Base-by-base conservation (phyloP, 2,113 vertebrate species). In the Cyprinodon brontotheroides region DNA sequence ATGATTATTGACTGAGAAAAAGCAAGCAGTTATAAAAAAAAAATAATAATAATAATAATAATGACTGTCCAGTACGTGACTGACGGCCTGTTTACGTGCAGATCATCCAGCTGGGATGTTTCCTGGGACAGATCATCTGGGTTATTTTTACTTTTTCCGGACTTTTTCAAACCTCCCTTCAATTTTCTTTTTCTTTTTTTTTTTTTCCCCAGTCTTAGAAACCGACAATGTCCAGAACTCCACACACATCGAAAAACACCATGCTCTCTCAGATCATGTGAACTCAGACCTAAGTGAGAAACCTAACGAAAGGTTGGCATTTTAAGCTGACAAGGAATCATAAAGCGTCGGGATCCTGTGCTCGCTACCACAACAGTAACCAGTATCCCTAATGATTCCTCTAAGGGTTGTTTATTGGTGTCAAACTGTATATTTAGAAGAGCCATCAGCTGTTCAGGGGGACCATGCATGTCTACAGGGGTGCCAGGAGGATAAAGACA, bases 381-480 rank as follows among this genome's bases (percentile, higher is more conserved):
- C 39, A 47, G 41, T 50, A 60, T 75, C 73, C 50, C 0, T n/a
- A 4, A 75, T 73, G 68, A 78, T 78, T 62, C 59, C 41, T 61
- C 53, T 59, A 3, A 4, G 2, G 41, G 10, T 22, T 73, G 50
- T 65, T 65, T 22, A 22, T 45, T 41, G 63, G 37, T 9, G 65
- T 70, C 74, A 65, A 38, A 14, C 66, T 71, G 48, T 80, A 80
- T 84, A 86, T 89, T 81, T 87, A 84, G 83, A 86, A 67, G 69
- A 39, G 61, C 66, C 57, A 65, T 78, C 86, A 89, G 86, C 88
- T 89, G 88, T 80, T 84, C 45, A 22, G 2, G 17, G 40, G 41
- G 13, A 29, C 59, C 53, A 12, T 2, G 4, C 38, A 53, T n/a
- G 65, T 75, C 62, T 3, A 8, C 70, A 40, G 45, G 45, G 60